Evolutionary conservation across 1,140 invertebrate genomes (phyloP).

Genomic region (Grapholita molesta): DNA sequence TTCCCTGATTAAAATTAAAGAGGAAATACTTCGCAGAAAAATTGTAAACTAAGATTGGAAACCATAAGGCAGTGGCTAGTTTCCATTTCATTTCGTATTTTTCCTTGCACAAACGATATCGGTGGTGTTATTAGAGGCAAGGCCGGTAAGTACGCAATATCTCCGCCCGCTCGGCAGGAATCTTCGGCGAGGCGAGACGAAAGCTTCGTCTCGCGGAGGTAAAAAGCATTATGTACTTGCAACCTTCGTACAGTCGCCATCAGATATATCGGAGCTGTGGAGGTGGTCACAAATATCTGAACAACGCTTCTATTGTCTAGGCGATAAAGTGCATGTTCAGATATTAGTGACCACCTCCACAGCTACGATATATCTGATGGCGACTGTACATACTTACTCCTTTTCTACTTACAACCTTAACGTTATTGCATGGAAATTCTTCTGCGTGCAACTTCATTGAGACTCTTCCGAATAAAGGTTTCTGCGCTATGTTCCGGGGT

Average conservation of each 20-base stretch:
- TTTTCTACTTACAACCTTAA: slow-evolving; percentile 9
- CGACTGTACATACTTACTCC: not conserved
- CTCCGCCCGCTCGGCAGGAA: slow-evolving; percentile 55
- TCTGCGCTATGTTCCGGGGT: slow-evolving; percentile 58
- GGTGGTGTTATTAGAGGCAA: slow-evolving; percentile 71
- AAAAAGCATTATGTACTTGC: not conserved
- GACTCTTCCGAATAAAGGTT: slow-evolving; percentile 71
- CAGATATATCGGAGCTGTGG: no score
- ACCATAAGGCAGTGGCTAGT: slow-evolving; percentile 54
- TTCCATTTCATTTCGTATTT: slow-evolving; percentile 71
- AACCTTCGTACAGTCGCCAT: no score
- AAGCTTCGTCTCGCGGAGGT: not conserved
- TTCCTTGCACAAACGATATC: slow-evolving; percentile 67
- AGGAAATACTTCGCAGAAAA: slow-evolving; percentile 36
- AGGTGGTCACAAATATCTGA: no score
- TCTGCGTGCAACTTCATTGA: slow-evolving; percentile 75
- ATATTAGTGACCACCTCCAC: no score
- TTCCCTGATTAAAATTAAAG: slow-evolving; percentile 38
- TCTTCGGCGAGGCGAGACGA: slow-evolving; percentile 48
- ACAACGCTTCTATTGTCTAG: no score
- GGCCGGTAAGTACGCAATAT: slow-evolving; percentile 75
- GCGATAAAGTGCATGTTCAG: no score
- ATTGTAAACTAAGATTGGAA: slow-evolving; percentile 59
- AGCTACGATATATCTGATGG: no score
- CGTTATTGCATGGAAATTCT: slow-evolving; percentile 76